A percentile compares a stretch with the other conserved stretches of the same genome.
Conservation (phyloP, 1,140 invertebrate genomes). For the Aporrectodea caliginosa region DNA sequence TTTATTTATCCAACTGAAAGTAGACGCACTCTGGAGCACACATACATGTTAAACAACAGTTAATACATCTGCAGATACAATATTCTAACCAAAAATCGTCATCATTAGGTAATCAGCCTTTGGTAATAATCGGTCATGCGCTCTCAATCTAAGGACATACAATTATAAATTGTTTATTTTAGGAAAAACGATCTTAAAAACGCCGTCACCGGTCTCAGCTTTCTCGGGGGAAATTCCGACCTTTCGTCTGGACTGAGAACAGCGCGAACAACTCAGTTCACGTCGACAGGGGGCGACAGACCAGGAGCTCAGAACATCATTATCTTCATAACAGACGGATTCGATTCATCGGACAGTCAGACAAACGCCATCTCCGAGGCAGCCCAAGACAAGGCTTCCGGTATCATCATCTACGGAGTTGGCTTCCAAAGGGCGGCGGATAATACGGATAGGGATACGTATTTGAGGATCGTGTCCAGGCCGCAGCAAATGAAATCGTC, state of each 20-base stretch:
- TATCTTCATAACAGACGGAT: conserved; percentile 8
- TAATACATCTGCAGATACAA: no score
- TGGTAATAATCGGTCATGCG: no score
- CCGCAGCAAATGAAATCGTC: neutral
- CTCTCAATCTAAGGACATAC: no score
- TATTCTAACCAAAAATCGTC: no score
- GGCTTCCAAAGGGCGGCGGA: neutral
- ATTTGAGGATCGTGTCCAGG: neutral
- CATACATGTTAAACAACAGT: no score
- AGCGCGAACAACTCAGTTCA: conserved; percentile 21
- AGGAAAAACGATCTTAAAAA: neutral
- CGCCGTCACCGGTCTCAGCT: neutral
- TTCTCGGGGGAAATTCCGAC: neutral
- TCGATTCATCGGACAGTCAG: conserved; percentile 8
- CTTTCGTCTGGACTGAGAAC: neutral
- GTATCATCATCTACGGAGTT: neutral
- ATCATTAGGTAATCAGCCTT: no score
- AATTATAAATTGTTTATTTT: no score
- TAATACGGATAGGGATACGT: neutral
- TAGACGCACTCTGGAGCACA: no score
- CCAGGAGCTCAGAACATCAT: conserved; percentile 14
- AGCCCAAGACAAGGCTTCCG: neutral
- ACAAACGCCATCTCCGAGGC: conserved; percentile 3
- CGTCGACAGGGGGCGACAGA: conserved; percentile 11
- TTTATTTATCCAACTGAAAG: no score